phyloP scores from a whole-genome alignment of 2,888 invertebrate genomes.

The Diadromus collaris region DNA sequence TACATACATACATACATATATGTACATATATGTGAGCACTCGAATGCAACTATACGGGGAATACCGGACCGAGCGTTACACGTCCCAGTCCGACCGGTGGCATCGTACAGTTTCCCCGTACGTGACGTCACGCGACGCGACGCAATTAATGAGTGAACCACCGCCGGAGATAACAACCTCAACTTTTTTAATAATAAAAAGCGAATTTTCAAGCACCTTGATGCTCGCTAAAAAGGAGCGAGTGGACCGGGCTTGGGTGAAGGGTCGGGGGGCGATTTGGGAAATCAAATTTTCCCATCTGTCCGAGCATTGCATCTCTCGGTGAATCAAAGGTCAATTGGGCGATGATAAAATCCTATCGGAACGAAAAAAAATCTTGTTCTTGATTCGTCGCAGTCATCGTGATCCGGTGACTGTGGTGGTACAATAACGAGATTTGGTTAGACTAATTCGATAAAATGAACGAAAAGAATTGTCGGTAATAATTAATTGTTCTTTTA shows the following conservation, averaged over 20 bases:
- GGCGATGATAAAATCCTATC: neutral
- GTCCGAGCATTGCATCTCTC: constrained; percentile 11
- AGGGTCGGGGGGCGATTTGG: neutral
- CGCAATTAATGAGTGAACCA: constrained; percentile 74
- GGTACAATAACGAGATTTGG: neutral
- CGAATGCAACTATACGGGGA: constrained; percentile 43
- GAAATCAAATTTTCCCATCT: constrained; percentile 29
- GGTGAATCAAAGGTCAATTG: neutral
- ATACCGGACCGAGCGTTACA: constrained; percentile 11
- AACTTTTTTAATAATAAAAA: constrained; percentile 77
- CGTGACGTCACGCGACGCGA: constrained; percentile 62
- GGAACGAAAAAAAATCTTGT: neutral
- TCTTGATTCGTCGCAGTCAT: neutral
- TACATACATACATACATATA: neutral
- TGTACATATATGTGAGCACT: constrained; percentile 30
- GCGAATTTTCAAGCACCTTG: constrained; percentile 46
- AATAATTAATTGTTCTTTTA: neutral
- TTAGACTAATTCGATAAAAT: neutral
- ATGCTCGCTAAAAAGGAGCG: constrained; percentile 5
- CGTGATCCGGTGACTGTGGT: neutral
- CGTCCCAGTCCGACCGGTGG: constrained; percentile 12
- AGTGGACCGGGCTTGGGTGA: neutral
- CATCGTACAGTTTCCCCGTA: constrained; percentile 30
- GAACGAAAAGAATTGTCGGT: neutral
- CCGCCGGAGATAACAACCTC: constrained; percentile 73